phyloP scores from a whole-genome alignment of 2,113 vertebrate species.

The Dicerorhinus sumatrensis region DNA sequence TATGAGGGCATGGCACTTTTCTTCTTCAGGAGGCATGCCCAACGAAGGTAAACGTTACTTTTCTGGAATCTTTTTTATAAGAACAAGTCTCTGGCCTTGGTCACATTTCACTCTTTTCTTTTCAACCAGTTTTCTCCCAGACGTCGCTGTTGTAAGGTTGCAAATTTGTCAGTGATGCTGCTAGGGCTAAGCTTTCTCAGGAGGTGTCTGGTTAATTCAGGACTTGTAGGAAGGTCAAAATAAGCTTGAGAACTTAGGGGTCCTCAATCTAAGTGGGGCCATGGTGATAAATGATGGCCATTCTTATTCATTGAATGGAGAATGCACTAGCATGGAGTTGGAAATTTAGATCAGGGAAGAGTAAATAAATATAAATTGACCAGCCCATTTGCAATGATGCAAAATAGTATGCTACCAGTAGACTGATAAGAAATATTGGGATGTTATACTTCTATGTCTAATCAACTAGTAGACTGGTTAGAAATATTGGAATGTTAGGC shows the following conservation, averaged over 20 bases:
- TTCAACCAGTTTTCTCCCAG: neutral
- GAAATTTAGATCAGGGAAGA: neutral
- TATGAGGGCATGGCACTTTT: accelerated
- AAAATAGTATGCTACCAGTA: neutral
- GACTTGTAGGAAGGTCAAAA: neutral
- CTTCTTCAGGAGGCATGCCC: neutral
- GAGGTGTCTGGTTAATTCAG: neutral
- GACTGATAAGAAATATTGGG: neutral
- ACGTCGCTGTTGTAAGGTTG: neutral
- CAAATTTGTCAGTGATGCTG: neutral
- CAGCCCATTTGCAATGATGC: neutral
- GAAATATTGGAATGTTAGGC: neutral
- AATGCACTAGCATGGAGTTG: neutral
- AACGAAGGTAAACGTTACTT: neutral
- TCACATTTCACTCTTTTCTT: neutral
- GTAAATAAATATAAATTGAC: neutral
- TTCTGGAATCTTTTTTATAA: conserved; percentile 6
- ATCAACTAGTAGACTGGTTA: neutral
- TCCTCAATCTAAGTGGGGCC: neutral
- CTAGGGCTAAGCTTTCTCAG: neutral
- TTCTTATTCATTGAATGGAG: neutral
- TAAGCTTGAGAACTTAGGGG: neutral
- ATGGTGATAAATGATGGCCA: neutral
- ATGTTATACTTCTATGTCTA: neutral
- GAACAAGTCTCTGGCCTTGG: neutral